These are phyloP conservation scores for Cyphomyrus discorhynchus DNA, from an alignment of 2,113 vertebrate species.

Conservation along the genomic window DNA sequence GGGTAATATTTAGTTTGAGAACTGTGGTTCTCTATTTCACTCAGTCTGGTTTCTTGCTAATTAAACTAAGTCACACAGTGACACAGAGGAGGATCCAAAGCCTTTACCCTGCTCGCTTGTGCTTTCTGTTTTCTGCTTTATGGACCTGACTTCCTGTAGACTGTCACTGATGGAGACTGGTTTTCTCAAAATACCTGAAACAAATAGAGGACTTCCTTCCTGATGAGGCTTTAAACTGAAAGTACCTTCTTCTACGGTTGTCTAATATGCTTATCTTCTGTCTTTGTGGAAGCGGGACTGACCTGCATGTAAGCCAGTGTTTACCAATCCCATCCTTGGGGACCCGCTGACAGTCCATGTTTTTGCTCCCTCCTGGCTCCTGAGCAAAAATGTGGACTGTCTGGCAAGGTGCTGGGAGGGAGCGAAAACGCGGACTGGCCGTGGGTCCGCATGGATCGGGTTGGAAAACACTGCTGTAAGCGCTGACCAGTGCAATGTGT, in stretches of 20 bases:
- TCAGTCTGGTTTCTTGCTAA: neutral
- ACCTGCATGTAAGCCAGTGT: neutral
- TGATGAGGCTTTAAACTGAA: neutral
- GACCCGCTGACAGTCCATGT: neutral
- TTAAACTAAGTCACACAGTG: neutral
- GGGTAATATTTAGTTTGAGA: neutral
- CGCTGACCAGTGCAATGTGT: neutral
- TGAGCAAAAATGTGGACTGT: neutral
- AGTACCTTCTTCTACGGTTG: no score
- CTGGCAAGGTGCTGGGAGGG: neutral
- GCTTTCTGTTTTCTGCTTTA: neutral
- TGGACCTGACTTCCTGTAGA: neutral
- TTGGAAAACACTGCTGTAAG: neutral
- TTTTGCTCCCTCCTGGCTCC: neutral
- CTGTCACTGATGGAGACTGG: neutral
- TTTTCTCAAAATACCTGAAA: constrained; percentile 27
- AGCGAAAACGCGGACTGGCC: neutral
- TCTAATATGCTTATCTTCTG: neutral
- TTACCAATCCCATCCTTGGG: neutral
- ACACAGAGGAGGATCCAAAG: neutral
- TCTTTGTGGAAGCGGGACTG: neutral
- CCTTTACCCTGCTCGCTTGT: neutral
- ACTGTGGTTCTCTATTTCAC: neutral
- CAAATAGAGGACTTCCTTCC: constrained; percentile 29
- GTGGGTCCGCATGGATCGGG: neutral